Base-by-base conservation (phyloP, 2,113 vertebrate genomes). In the Sialia sialis region DNA sequence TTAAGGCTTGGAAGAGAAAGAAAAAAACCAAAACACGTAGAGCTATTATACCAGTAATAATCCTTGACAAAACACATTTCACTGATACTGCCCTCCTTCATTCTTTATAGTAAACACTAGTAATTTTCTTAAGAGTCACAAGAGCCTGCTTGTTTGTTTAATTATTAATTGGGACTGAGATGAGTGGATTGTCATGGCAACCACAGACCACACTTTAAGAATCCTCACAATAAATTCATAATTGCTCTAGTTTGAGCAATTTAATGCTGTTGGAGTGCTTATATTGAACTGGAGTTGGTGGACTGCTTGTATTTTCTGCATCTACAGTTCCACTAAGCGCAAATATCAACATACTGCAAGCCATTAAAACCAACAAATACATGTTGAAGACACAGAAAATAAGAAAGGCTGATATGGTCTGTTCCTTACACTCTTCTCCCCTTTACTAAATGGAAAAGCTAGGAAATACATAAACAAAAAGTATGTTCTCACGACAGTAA, bases 71-170 rank as follows among this genome's bases (percentile, higher is more conserved):
- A 44, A 54, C 58, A 19, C 26, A 76, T 49, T 44, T 75, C 85
- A 38, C 26, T 73, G 34, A 30, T 44, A 76, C 10, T 67, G 32
- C 12, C 22, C 19, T 59, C 68, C 39, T 70, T 59, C 60, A 16
- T 7, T 38, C 78, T 69, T 89, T 27, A 17, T 14, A 68, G 87
- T 73, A 82, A 89, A 76, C 34, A 83, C 16, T n/a, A 73, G 19
- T 48, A 55, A 95, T 95, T 86, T 90, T 75, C 75, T 59, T 67
- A 93, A 73, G 73, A 94, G 78, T n/a, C 13, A 60, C 27, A 86
- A 86, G 63, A 77, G 56, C 58, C 81, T 95, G 73, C 69, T 95
- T 96, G 41, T 84, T 95, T 92, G 69, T 94, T 95, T 91, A 91
- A 94, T 85, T 94, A 94, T 92, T 87, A 89, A 94, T 81, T 25